phyloP scores from a whole-genome alignment of 2,797 vertebrate species.

The Esox masquinongy region DNA sequence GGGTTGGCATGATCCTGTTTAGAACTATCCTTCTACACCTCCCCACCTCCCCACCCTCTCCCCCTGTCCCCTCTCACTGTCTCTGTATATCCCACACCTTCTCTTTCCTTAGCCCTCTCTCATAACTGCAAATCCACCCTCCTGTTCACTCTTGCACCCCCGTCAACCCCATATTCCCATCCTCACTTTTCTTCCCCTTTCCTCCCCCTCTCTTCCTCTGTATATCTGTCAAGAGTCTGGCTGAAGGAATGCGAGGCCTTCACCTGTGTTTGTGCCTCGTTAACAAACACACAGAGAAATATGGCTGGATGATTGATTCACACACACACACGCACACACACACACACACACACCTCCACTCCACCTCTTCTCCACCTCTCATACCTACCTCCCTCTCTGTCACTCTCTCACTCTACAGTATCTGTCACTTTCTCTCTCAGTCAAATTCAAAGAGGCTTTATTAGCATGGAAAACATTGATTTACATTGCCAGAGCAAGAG shows the following conservation, averaged over 20 bases:
- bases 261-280: conserved; percentile 64
- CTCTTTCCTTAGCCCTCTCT: background rate
- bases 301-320: conserved; percentile 65
- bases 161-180: background rate
- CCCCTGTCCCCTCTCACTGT: background rate
- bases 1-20: conserved; percentile 36
- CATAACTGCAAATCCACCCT: background rate
- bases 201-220: conserved; percentile 35
- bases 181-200: conserved; percentile 9
- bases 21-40: conserved; percentile 38
- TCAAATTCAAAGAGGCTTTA: too few species aligned
- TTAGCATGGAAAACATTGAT: too few species aligned
- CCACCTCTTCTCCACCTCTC: background rate
- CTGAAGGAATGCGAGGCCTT: conserved; percentile 64
- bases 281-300: conserved; percentile 57
- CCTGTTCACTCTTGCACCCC: background rate
- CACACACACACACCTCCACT: conserved; percentile 26
- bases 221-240: conserved; percentile 59
- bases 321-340: conserved; percentile 55
- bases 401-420: background rate
- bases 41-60: background rate
- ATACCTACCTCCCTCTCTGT: background rate
- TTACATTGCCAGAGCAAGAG: too few species aligned
- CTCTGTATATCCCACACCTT: conserved; percentile 25
- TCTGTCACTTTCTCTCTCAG: background rate